Percentiles rank a stretch among this genome's conserved stretches.
These are phyloP conservation scores for Centropus unirufus DNA, from an alignment of 2,113 vertebrate genomes.

Conservation along the genomic window DNA sequence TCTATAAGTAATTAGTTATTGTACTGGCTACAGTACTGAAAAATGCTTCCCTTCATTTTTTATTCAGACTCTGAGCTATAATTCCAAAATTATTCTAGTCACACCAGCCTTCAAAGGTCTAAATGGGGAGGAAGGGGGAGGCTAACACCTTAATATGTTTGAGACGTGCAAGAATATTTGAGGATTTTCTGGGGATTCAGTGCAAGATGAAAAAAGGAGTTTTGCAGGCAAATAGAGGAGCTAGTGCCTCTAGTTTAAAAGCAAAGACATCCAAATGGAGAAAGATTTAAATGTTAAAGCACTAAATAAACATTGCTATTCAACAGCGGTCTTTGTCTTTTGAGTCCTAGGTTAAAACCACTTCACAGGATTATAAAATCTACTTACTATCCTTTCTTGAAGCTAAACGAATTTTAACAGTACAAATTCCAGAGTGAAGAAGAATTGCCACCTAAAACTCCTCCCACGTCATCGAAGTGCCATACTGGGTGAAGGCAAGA, in stretches of 20 bases:
- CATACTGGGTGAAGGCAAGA: neutral
- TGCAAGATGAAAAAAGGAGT: constrained; percentile 47
- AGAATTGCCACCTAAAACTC: neutral
- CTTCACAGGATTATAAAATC: constrained; percentile 43
- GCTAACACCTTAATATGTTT: constrained; percentile 75
- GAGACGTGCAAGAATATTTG: constrained; percentile 80
- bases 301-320: constrained; percentile 59
- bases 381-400: constrained; percentile 18
- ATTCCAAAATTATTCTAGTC: constrained; percentile 79
- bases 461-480: neutral
- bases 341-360: constrained; percentile 59
- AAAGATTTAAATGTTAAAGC: constrained; percentile 69
- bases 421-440: neutral
- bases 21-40: constrained; percentile 51
- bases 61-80: constrained; percentile 71
- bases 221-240: constrained; percentile 68
- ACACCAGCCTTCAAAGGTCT: constrained; percentile 81
- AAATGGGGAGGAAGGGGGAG: constrained; percentile 64
- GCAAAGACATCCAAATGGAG: constrained; percentile 56
- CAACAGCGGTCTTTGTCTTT: constrained; percentile 15
- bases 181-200: constrained; percentile 80
- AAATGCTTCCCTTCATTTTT: constrained; percentile 76
- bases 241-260: constrained; percentile 73
- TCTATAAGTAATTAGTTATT: constrained; percentile 84
- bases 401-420: neutral